Evolutionary conservation across 1,140 invertebrate species (phyloP), one percentile per base, ranked within the genome.

Genomic region (Bombus huntii): DNA sequence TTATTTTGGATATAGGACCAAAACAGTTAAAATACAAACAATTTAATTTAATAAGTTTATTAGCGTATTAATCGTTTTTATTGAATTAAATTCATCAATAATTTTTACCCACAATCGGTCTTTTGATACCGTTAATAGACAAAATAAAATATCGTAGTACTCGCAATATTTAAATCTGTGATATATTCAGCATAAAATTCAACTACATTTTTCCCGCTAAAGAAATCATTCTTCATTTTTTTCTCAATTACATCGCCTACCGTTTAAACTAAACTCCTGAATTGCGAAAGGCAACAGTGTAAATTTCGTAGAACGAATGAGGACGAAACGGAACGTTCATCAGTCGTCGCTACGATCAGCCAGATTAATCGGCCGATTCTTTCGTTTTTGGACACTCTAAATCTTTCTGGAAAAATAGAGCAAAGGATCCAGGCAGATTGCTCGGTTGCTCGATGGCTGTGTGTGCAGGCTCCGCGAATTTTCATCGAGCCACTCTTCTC

Each of bases 371-470:
- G 70, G 22, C 42, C 15, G 5, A 31, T 42, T 62, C 53, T 22
- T 66, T 34, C 80, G 37, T 65, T 65, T 65, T 78, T 28, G 37
- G 65, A 66, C 72, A 53, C 37, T 83, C 53, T 83, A 76, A 83
- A 83, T 83, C 85, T 78, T 72, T 78, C 53, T 1, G 80, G 71
- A 77, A 81, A 89, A 89, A 89, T 77, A 89, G 76, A 89, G 83
- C 44, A 88, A 83, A 79, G 28, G 18, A 28, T 5, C 39, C 28
- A 22, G 62, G 31, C 70, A 62, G 80, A 89, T 77, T 77, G 68
- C 80, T 47, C 83, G 81, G 68, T 25, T 57, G 75, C 42, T 25
- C 37, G 37, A 31, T 44, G 57, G 47, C 18, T 31, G 53, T 76
- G 59, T 39, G 71, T 57, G 42, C n/a, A 37, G 44, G 22, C 47